phyloP scores from a whole-genome alignment of 2,888 invertebrate species.

The Drepanosiphum platanoidis region DNA sequence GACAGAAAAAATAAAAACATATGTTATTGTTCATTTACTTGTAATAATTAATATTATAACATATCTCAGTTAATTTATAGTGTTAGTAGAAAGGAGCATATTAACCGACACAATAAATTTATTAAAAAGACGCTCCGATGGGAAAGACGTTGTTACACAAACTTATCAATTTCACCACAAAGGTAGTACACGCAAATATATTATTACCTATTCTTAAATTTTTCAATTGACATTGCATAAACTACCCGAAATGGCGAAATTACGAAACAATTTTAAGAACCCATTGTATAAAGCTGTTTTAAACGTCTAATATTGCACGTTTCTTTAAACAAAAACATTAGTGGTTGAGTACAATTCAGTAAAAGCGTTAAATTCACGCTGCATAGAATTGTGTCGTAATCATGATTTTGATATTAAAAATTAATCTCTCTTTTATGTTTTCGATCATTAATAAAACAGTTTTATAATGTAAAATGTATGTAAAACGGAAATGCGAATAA shows the following conservation, averaged over 20 bases:
- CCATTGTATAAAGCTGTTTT: not conserved
- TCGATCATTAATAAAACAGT: not conserved
- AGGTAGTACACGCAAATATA: not conserved
- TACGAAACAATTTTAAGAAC: slow-evolving; percentile 1
- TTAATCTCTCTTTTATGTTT: slow-evolving; percentile 5
- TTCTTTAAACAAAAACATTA: not conserved
- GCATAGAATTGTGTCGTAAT: not conserved
- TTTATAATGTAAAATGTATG: slow-evolving; percentile 32
- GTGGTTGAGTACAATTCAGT: not conserved
- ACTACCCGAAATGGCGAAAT: not conserved
- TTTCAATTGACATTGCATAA: not conserved
- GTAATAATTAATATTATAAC: not conserved
- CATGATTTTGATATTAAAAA: not conserved
- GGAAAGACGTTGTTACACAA: not conserved
- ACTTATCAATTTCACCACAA: not conserved
- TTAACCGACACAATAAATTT: not conserved
- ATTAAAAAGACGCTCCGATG: not conserved
- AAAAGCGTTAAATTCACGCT: slow-evolving; percentile 10
- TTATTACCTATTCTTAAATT: not conserved
- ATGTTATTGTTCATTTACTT: not conserved
- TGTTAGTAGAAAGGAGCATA: not conserved
- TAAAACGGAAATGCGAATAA: slow-evolving; percentile 25
- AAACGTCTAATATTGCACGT: not conserved
- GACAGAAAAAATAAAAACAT: not conserved
- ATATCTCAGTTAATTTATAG: not conserved